These are phyloP conservation scores for Phania funesta DNA, from an alignment of 2,888 invertebrate genomes.

Conservation along the genomic window DNA sequence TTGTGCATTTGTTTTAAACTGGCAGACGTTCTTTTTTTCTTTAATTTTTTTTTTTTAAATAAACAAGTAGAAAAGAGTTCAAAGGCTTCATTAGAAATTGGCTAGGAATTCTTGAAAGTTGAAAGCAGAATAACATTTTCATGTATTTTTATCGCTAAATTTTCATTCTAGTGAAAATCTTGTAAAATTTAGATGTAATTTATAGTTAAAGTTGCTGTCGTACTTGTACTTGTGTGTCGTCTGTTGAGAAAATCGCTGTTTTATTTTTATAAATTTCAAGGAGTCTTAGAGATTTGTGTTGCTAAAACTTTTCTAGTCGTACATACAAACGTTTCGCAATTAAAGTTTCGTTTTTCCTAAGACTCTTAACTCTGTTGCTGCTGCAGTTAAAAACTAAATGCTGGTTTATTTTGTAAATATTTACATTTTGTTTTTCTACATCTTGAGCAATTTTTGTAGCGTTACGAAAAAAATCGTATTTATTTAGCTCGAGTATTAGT, in stretches of 20 bases:
- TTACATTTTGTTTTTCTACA: background rate
- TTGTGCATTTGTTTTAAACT: no score
- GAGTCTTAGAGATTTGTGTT: background rate
- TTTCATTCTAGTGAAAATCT: background rate
- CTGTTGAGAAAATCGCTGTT: background rate
- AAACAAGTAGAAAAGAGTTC: background rate
- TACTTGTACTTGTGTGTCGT: conserved; percentile 23
- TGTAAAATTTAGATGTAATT: conserved; percentile 46
- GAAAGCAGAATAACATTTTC: background rate
- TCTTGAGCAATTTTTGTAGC: background rate
- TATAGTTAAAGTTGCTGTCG: conserved; percentile 59
- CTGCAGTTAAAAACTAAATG: conserved; percentile 12
- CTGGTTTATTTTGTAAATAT: conserved; percentile 30
- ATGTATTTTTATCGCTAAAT: background rate
- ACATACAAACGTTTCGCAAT: conserved; percentile 57
- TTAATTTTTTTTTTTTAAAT: background rate
- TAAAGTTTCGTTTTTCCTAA: conserved; percentile 34
- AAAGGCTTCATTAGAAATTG: background rate
- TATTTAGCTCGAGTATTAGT: conserved; percentile 19
- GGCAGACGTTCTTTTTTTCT: no score
- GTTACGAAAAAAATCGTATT: conserved; percentile 5
- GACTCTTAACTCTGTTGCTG: conserved; percentile 12
- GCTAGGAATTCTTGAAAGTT: background rate
- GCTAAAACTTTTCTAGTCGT: no score
- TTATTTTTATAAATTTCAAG: no score